A percentile compares a stretch with the other conserved stretches of the same genome.
Evolutionary conservation across 2,113 vertebrate species (phyloP).

Genomic region (Oryctolagus cuniculus): mOryCun1.1 NC_091441.1:101556001-101556500

Average conservation of each 20-base stretch:
- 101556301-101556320: background rate
- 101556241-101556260: background rate
- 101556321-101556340: background rate
- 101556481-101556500: background rate
- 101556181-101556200: background rate
- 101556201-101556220: background rate
- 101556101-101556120: background rate
- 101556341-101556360: too few relatives aligned
- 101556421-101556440: background rate
- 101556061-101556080: background rate
- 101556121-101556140: background rate
- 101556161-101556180: background rate
- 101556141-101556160: background rate
- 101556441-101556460: background rate
- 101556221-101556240: background rate
- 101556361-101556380: background rate
- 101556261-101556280: background rate
- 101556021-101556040: background rate
- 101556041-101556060: background rate
- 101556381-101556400: background rate
- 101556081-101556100: background rate
- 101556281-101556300: background rate
- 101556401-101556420: background rate
- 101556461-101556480: background rate
- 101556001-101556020: background rate